Evolutionary conservation across 1,140 invertebrate genomes (phyloP).

Genomic region (Cryptotermes secundus): DNA sequence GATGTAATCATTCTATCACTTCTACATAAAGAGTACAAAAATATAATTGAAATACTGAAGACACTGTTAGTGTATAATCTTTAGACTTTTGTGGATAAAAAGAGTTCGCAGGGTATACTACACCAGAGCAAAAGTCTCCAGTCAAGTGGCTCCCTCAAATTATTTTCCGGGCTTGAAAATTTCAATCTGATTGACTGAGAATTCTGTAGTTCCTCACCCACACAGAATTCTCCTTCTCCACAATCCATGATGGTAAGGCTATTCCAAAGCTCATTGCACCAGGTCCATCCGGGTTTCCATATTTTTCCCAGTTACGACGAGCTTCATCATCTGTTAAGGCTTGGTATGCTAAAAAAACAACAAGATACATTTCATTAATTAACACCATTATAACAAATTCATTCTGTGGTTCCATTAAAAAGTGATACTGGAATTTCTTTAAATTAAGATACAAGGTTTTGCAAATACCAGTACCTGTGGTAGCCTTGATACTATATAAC

Average conservation of each 20-base stretch:
- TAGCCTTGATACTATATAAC: too few relatives aligned
- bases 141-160: too few relatives aligned
- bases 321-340: slow-evolving; percentile 95
- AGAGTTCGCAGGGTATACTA: too few relatives aligned
- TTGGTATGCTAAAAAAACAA: slow-evolving; percentile 58
- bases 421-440: neutral
- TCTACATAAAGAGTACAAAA: too few relatives aligned
- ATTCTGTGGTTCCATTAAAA: neutral
- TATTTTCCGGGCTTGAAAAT: too few relatives aligned
- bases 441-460: neutral
- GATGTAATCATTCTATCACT: too few relatives aligned
- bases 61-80: too few relatives aligned
- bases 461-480: too few relatives aligned
- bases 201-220: slow-evolving; percentile 62
- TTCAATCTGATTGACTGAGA: too few relatives aligned
- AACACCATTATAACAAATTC: neutral
- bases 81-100: too few relatives aligned
- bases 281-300: slow-evolving; percentile 99
- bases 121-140: too few relatives aligned
- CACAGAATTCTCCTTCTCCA: slow-evolving; percentile 98
- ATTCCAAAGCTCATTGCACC: slow-evolving; percentile 99
- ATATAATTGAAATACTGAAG: too few relatives aligned
- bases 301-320: slow-evolving; percentile 96
- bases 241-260: slow-evolving; percentile 98
- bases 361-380: slow-evolving; percentile 9